phyloP scores from a whole-genome alignment of 2,113 vertebrate species.

The Rhinoptilus africanus region DNA sequence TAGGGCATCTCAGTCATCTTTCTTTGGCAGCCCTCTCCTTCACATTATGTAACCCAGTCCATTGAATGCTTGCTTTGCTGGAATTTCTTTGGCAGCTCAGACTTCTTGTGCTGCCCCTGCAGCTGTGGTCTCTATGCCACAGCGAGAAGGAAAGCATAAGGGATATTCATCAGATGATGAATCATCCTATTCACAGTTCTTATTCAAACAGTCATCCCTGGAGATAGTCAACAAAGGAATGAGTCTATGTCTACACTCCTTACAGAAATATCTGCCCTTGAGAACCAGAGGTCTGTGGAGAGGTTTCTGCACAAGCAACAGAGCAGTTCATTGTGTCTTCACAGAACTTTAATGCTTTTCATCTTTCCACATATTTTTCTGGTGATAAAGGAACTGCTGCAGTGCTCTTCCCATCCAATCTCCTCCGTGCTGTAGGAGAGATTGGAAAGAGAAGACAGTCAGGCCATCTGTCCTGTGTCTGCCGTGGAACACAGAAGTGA shows the following conservation, averaged over 20 bases:
- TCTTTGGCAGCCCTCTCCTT: background rate
- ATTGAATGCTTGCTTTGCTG: background rate
- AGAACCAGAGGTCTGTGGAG: background rate
- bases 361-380: slow-evolving; percentile 34
- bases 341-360: slow-evolving; percentile 2
- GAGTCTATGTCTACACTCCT: background rate
- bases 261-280: slow-evolving; percentile 22
- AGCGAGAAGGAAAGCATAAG: slow-evolving; percentile 8
- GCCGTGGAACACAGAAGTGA: background rate
- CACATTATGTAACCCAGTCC: background rate
- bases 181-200: slow-evolving; percentile 40
- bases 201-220: slow-evolving; percentile 15
- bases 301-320: slow-evolving; percentile 3
- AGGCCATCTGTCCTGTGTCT: background rate
- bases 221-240: slow-evolving; percentile 20
- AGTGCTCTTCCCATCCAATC: background rate
- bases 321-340: slow-evolving; percentile 6
- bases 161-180: slow-evolving; percentile 40
- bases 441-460: background rate
- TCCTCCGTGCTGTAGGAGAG: background rate
- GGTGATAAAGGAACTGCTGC: background rate
- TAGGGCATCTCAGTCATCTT: background rate
- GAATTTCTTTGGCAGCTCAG: background rate
- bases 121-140: slow-evolving; percentile 22
- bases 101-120: background rate